Conservation (phyloP, 2,113 vertebrate species). For the Arothron firmamentum region DNA sequence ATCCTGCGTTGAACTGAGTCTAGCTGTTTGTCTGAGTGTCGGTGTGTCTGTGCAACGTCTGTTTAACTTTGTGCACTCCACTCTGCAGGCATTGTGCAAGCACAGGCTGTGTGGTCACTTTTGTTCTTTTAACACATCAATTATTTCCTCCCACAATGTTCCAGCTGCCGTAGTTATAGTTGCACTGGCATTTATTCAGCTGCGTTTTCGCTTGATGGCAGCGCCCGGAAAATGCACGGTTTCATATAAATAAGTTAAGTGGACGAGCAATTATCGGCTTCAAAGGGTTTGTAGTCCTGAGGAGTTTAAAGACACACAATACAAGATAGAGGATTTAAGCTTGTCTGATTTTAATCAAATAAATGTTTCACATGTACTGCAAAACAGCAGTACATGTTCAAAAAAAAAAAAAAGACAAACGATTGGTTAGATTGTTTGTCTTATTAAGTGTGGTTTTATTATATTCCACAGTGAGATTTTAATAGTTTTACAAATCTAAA, state of each 20-base stretch:
- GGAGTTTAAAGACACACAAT: neutral
- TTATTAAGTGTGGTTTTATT: no score
- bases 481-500: no score
- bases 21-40: no score
- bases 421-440: no score
- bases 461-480: no score
- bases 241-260: neutral
- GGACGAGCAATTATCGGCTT: neutral
- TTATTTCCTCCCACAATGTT: constrained; percentile 40
- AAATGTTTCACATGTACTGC: no score
- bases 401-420: no score
- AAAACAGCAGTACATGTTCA: no score
- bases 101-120: constrained; percentile 27
- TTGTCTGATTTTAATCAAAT: no score
- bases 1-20: no score
- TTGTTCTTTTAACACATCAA: constrained; percentile 38
- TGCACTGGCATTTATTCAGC: constrained; percentile 23
- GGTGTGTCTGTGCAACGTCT: neutral
- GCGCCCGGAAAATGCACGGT: constrained; percentile 16
- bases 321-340: no score
- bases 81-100: neutral
- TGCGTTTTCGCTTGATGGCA: constrained; percentile 17
- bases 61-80: neutral
- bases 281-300: neutral
- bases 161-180: constrained; percentile 31